Evolutionary conservation across 2,888 invertebrate species (phyloP).

Genomic region (Machimus rusticus): DNA sequence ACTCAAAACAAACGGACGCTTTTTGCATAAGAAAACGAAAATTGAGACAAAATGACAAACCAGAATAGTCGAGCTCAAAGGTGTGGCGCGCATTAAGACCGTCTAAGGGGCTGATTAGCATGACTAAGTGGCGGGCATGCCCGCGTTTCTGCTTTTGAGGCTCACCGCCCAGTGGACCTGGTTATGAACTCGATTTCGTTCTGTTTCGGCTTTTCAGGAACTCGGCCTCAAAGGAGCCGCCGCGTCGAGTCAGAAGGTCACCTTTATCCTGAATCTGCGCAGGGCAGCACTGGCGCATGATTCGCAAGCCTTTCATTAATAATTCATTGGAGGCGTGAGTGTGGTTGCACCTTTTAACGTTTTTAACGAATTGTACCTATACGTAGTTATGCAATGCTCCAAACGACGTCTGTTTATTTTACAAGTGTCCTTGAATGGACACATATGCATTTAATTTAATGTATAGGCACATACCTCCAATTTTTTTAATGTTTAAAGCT

Average conservation of each 20-base stretch:
- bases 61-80: conserved; percentile 11
- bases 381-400: not conserved
- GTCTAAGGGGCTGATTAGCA: conserved; percentile 15
- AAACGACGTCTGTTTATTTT: not conserved
- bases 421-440: not conserved
- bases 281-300: not conserved
- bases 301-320: not conserved
- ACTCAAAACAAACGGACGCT: conserved; percentile 28
- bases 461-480: not conserved
- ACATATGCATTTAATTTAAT: not conserved
- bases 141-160: conserved; percentile 21
- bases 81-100: not conserved
- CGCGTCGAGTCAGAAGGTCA: not conserved
- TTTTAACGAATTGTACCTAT: not conserved
- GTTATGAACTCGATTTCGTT: not conserved
- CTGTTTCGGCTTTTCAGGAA: not conserved
- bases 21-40: conserved; percentile 19
- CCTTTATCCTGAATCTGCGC: not conserved
- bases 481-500: not conserved
- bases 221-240: conserved; percentile 8
- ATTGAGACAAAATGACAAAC: conserved; percentile 23
- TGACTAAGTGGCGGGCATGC: conserved; percentile 34
- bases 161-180: conserved; percentile 25
- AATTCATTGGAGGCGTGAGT: not conserved
- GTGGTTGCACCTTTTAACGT: not conserved